These are phyloP conservation scores for Synodontis membranacea DNA, from an alignment of 2,113 vertebrate species.

Conservation along the genomic window DNA sequence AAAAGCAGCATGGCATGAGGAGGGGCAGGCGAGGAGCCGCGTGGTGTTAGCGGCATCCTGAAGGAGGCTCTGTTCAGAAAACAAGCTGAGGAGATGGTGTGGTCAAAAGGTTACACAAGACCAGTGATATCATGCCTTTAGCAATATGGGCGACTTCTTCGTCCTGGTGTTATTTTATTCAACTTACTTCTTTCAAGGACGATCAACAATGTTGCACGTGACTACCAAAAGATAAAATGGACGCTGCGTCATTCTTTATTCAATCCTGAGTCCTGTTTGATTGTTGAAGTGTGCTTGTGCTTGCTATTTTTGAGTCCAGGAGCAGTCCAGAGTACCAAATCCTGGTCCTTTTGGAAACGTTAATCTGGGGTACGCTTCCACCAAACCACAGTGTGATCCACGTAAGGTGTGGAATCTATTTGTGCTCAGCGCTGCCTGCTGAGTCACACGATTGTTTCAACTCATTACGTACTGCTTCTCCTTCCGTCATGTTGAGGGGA, in stretches of 20 bases:
- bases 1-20: neutral
- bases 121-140: neutral
- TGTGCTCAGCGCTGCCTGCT: neutral
- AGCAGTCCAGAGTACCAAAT: too few relatives aligned
- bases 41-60: constrained; percentile 14
- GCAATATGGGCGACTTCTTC: neutral
- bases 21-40: neutral
- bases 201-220: neutral
- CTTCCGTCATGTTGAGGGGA: neutral
- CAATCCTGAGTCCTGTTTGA: too few relatives aligned
- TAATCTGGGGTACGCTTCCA: neutral
- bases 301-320: too few relatives aligned
- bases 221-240: too few relatives aligned
- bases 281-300: too few relatives aligned
- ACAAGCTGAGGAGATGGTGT: neutral
- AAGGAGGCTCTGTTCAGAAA: neutral
- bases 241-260: too few relatives aligned
- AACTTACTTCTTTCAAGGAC: neutral
- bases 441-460: neutral
- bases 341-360: neutral
- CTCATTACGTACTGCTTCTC: neutral
- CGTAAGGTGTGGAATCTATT: neutral
- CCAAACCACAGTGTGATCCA: neutral
- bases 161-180: neutral
- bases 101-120: constrained; percentile 20